These are phyloP conservation scores for Macropus fuliginosus DNA, from an alignment of 2,797 vertebrate species.

Conservation along the genomic window DNA sequence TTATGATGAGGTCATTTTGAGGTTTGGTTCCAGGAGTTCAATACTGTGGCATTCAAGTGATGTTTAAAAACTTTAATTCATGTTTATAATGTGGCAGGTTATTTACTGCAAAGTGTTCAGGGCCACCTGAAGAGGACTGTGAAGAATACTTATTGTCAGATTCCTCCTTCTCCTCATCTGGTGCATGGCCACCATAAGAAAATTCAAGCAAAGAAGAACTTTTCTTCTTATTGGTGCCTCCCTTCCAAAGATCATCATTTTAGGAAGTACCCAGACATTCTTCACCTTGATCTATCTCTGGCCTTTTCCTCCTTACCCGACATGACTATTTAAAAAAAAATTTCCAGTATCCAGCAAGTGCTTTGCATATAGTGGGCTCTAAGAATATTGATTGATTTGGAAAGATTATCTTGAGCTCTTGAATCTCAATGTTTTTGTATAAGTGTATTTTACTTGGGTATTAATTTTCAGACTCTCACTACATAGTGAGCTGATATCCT, in stretches of 20 bases:
- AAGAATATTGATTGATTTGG: slow-evolving; percentile 40
- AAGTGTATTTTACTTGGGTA: slow-evolving; percentile 65
- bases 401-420: slow-evolving; percentile 12
- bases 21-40: neutral
- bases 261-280: neutral
- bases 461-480: slow-evolving; percentile 75
- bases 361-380: neutral
- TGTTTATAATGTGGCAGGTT: neutral
- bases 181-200: neutral
- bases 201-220: neutral
- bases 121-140: neutral
- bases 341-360: neutral
- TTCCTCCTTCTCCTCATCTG: neutral
- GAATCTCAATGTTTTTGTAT: slow-evolving; percentile 55
- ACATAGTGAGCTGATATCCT: slow-evolving; percentile 63
- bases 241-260: neutral
- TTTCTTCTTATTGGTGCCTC: neutral
- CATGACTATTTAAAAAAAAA: neutral
- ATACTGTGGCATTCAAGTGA: neutral
- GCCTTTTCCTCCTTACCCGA: neutral
- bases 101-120: neutral
- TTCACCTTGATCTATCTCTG: neutral
- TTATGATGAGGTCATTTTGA: neutral
- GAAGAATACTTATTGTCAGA: neutral
- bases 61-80: neutral